Base-by-base conservation (phyloP, 2,888 invertebrate species). In the Acleris emargana region DNA sequence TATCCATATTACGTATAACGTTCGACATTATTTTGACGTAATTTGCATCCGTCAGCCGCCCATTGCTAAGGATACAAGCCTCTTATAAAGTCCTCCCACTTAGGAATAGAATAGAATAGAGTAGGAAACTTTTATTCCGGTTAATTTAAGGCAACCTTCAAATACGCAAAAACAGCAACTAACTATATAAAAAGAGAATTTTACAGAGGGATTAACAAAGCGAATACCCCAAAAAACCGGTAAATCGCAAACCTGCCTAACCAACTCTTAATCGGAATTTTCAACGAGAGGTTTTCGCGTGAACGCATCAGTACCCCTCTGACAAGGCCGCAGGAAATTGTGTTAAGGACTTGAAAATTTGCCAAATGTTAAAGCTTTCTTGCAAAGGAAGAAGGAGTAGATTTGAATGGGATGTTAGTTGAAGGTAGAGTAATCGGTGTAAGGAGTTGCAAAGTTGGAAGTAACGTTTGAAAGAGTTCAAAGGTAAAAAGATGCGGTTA, bases 301-400 rank as follows among this genome's bases (percentile, higher is more conserved):
- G 87, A 88, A 85, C 81, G 87, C 86, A 74, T 68, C 78, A 72
- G 68, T 77, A 74, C 76, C 63, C 72, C 69, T 64, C 76, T 87
- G 89, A 88, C 79, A 81, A 80, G 81, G 72, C 74, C 78, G 74
- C 75, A 74, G 74, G 79, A 82, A 84, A 88, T 88, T 81, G 83
- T 77, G 78, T 86, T 87, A 87, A 87, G 84, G 86, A 82, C 77
- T 79, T 76, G 71, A 72, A 73, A 68, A 69, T 68, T 59, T 51
- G 60, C 18, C 32, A 20, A 60, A 71, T 64, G 2, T 11, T n/a
- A 4, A n/a, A 28, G 18, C 64, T 43, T 49, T 43, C 53, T 2
- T 50, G 5, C 18, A 50, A 17, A 5, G 55, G 2, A 18, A 20
- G 32, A 51, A 6, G 49, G 3, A 20, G 9, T 47, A 43, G 0